These are phyloP conservation scores for Carlito syrichta DNA, from an alignment of 2,113 vertebrate genomes.

Conservation along the genomic window DNA sequence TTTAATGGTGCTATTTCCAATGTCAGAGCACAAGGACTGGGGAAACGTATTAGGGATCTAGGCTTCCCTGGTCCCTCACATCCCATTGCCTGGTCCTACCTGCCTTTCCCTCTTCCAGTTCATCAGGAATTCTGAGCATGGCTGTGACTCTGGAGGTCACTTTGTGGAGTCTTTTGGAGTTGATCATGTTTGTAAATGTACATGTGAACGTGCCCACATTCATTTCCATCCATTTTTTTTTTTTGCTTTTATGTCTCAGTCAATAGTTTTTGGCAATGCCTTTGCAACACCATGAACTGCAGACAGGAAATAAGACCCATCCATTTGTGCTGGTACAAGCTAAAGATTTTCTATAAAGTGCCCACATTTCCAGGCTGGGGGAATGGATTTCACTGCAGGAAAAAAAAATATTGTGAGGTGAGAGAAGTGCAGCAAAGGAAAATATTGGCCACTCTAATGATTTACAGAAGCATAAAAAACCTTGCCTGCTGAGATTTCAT, in stretches of 20 bases:
- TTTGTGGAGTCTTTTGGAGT: background rate
- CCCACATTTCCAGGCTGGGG: constrained; percentile 80
- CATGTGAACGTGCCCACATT: background rate
- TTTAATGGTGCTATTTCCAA: background rate
- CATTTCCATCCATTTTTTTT: constrained; percentile 42
- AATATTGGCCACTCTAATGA: constrained; percentile 84
- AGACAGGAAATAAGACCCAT: constrained; percentile 83
- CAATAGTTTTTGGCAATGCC: constrained; percentile 75
- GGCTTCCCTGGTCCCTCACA: background rate
- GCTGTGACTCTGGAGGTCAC: background rate
- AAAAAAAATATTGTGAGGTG: constrained; percentile 77
- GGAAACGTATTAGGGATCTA: background rate
- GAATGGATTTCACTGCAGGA: constrained; percentile 85
- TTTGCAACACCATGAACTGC: constrained; percentile 80
- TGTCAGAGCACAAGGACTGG: background rate
- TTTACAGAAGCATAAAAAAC: constrained; percentile 81
- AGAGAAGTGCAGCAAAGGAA: constrained; percentile 78
- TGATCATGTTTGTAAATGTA: background rate
- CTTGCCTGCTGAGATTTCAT: constrained; percentile 67
- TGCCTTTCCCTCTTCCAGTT: too few relatives aligned
- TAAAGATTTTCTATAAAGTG: constrained; percentile 88
- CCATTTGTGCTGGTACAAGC: constrained; percentile 80
- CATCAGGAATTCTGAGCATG: too few relatives aligned
- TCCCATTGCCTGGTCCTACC: background rate
- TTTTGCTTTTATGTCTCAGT: constrained; percentile 49